Conservation (phyloP, 2,797 vertebrate species). For the Aythya fuligula region DNA sequence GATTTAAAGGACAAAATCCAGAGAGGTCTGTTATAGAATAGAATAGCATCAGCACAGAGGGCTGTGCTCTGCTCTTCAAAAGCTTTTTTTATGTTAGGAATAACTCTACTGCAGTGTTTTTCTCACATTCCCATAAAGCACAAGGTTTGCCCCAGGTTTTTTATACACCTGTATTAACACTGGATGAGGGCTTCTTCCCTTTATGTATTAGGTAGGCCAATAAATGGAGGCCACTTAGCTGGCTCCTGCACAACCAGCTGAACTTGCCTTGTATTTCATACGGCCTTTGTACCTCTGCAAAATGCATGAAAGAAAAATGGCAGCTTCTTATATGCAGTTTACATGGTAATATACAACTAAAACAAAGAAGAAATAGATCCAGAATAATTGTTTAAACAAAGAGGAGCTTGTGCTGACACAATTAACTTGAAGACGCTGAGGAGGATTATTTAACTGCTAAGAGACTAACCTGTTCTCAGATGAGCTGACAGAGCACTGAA, state of each 20-base stretch:
- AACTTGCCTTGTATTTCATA: background rate
- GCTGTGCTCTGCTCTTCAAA: background rate
- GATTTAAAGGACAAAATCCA: background rate
- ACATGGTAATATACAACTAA: background rate
- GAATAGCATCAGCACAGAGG: background rate
- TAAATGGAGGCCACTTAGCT: background rate
- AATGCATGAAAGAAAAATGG: background rate
- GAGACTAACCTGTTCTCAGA: background rate
- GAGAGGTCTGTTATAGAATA: background rate
- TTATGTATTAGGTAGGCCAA: background rate
- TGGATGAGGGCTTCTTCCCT: background rate
- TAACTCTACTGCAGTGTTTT: background rate
- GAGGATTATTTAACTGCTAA: background rate
- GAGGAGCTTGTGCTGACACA: background rate
- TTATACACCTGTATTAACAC: background rate
- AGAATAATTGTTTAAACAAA: background rate
- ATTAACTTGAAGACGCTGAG: background rate
- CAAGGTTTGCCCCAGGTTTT: background rate
- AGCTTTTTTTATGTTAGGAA: background rate
- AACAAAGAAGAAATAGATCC: background rate
- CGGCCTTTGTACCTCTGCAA: background rate
- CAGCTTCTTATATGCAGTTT: background rate
- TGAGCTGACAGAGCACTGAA: background rate
- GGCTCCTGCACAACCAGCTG: background rate
- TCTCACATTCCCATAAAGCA: accelerated